phyloP scores from a whole-genome alignment of 1,140 invertebrate genomes.

The Mylabris phalerata region DNA sequence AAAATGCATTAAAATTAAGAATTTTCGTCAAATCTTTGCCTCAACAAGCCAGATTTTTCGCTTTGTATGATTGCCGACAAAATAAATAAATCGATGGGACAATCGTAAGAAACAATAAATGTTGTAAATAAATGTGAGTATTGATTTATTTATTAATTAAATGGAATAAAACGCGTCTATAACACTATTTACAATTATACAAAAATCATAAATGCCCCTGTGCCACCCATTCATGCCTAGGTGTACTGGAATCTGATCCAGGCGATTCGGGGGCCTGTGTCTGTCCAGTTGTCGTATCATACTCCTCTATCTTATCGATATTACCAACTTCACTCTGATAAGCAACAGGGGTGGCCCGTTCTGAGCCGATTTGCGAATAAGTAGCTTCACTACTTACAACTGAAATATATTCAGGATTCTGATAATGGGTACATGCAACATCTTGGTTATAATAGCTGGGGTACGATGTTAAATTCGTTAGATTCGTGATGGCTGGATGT shows the following conservation, averaged over 20 bases:
- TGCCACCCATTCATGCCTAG: conserved; percentile 27
- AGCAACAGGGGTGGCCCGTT: conserved; percentile 22
- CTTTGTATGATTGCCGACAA: background rate
- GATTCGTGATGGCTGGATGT: conserved; percentile 31
- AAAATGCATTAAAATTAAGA: conserved; percentile 22
- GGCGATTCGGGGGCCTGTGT: conserved; percentile 24
- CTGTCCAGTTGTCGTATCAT: conserved; percentile 16
- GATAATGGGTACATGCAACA: conserved; percentile 31
- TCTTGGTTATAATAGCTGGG: conserved; percentile 39
- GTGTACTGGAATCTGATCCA: conserved; percentile 18
- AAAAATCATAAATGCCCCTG: conserved; percentile 21
- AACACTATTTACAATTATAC: no score
- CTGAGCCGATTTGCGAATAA: conserved; percentile 30
- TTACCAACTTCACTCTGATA: conserved; percentile 27
- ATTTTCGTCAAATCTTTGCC: conserved; percentile 19
- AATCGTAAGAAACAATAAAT: background rate
- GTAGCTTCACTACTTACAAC: conserved; percentile 24
- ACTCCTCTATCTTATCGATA: conserved; percentile 22
- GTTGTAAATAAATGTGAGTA: background rate
- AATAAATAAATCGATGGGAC: background rate
- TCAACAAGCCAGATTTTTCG: conserved; percentile 19
- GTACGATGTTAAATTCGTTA: conserved; percentile 36
- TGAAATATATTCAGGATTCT: conserved; percentile 36
- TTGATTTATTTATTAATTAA: background rate
- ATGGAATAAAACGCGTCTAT: no score